Evolutionary conservation across 2,113 vertebrate species (phyloP).

Genomic region (Dasyornis broadbenti): DNA sequence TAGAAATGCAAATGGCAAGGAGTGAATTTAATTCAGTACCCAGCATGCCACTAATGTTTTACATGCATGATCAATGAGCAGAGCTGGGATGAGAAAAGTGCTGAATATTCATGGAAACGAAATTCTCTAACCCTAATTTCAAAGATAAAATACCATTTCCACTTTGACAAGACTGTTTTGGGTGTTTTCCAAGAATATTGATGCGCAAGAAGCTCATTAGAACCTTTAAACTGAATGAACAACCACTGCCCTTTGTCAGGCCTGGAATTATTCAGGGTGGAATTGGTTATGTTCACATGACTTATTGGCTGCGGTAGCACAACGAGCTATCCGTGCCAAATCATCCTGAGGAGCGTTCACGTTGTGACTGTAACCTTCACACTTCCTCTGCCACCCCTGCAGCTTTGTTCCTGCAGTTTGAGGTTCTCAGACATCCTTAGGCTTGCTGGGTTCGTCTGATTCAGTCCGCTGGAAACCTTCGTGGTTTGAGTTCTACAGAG

Average conservation of each 20-base stretch:
- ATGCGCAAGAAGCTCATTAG: conserved; percentile 27
- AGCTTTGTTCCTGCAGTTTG: neutral
- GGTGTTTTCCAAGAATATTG: conserved; percentile 31
- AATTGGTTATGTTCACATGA: neutral
- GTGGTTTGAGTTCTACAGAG: neutral
- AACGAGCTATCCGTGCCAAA: neutral
- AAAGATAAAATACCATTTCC: conserved; percentile 48
- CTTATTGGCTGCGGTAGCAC: neutral
- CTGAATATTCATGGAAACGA: conserved; percentile 52
- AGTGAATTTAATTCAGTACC: conserved; percentile 41
- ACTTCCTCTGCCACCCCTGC: neutral
- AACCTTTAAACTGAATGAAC: neutral
- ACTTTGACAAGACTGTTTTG: conserved; percentile 22
- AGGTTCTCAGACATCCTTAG: neutral
- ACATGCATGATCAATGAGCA: conserved; percentile 56
- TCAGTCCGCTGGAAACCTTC: neutral
- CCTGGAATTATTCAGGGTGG: neutral
- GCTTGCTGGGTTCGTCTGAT: neutral
- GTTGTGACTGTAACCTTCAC: neutral
- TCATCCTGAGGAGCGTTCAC: neutral
- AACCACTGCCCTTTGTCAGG: neutral
- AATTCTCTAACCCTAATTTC: conserved; percentile 53
- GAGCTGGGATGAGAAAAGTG: conserved; percentile 15
- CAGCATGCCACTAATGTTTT: conserved; percentile 24
- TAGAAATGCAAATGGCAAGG: conserved; percentile 45